These are phyloP conservation scores for Heliocidaris erythrogramma DNA, from an alignment of 35 echinoderm and acorn worm species.

Conservation along the genomic window DNA sequence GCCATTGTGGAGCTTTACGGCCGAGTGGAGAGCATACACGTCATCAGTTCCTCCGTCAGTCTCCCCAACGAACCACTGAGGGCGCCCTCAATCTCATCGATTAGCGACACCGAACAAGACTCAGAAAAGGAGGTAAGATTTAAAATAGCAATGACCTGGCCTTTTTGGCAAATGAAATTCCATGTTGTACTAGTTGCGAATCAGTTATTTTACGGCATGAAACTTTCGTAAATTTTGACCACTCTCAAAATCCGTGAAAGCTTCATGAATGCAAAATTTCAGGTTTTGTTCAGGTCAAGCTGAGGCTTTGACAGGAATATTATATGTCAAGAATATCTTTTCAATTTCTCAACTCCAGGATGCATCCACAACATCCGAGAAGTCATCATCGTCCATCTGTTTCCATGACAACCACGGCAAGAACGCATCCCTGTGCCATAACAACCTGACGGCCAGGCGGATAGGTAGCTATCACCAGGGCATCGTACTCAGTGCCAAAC, in stretches of 20 bases:
- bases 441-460: conserved; percentile 79
- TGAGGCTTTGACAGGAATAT: neutral
- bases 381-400: conserved; percentile 31
- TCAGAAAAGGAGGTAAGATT: conserved; percentile 83
- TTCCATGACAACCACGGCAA: conserved; percentile 95
- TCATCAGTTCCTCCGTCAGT: conserved; percentile 75
- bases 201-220: too few relatives aligned
- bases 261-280: too few relatives aligned
- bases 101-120: conserved; percentile 64
- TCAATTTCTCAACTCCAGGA: conserved; percentile 48
- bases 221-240: too few relatives aligned
- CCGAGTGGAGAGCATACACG: conserved; percentile 70
- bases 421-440: conserved; percentile 69
- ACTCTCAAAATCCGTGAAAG: too few relatives aligned
- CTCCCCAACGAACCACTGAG: conserved; percentile 71
- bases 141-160: neutral
- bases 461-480: conserved; percentile 87
- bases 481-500: conserved; percentile 70
- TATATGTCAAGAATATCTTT: neutral
- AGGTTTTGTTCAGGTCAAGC: too few relatives aligned
- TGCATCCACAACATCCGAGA: conserved; percentile 57
- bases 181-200: too few relatives aligned
- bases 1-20: conserved; percentile 93
- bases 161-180: too few relatives aligned
- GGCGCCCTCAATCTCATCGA: conserved; percentile 90